Evolutionary conservation across 2,797 vertebrate species (phyloP), one percentile per base, ranked within the genome.

Genomic region (Carcharodon carcharias): DNA sequence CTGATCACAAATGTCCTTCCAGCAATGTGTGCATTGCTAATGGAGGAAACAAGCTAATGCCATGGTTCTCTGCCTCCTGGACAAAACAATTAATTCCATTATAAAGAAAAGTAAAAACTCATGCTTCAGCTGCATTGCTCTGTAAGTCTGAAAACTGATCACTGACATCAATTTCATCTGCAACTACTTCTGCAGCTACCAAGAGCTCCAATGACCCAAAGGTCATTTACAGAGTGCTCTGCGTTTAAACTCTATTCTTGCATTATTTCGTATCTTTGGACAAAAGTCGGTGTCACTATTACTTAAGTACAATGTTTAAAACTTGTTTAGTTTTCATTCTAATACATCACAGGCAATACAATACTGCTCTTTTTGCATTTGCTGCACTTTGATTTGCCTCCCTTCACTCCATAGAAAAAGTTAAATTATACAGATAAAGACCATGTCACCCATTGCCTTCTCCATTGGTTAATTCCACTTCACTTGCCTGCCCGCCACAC

Each of bases 201-300:
- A 65, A n/a, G 54, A 21, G 35, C 58, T 92, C 35, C 4, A 92
- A 65, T 63, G 63, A 92, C 58, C 89, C 89, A 92, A 92, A 92
- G 89, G 89, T 63, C 31, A 63, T 21, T 65, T 63, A 61, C 35
- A 21, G 89, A 61, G 16, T 63, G 89, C 58, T 65, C 82, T 0
- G 35, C n/a, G 31, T 61, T 92, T 63, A 63, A 92, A 92, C 58
- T 92, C 89, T 89, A 56, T 92, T 92, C 58, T n/a, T 92, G 35
- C 16, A 92, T 14, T 26, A 16, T 21, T 63, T 61, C 6, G 35
- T 1, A 58, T 35, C 31, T 61, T 89, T 54, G 16, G 31, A 61
- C 31, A 61, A 91, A 35, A 91, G 61, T 91, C 56, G 35, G 3
- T 91, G 56, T n/a, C 56, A 91, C 31, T 61, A 61, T 61, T 35